A percentile compares a stretch with the other conserved stretches of the same genome.
These are phyloP conservation scores for Zosterops japonicus DNA, from an alignment of 2,113 vertebrate genomes.

Conservation along the genomic window DNA sequence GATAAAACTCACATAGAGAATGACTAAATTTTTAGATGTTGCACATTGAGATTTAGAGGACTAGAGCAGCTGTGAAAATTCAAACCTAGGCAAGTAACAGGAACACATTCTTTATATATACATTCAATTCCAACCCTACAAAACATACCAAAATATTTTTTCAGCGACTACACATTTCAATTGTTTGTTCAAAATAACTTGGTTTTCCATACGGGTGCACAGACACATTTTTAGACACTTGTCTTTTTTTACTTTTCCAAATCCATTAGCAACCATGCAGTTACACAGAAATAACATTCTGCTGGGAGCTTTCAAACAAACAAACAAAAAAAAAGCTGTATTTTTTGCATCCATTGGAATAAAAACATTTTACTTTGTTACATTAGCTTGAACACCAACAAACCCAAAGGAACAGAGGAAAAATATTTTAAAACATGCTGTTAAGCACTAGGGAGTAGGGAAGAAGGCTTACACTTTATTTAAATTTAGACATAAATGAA, in stretches of 20 bases:
- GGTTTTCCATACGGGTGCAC: background rate
- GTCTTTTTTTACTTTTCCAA: background rate
- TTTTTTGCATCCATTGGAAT: background rate
- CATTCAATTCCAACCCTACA: background rate
- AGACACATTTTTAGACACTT: constrained; percentile 5
- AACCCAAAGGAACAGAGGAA: background rate
- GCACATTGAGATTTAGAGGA: background rate
- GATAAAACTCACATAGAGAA: background rate
- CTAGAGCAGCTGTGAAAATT: background rate
- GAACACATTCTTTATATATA: background rate
- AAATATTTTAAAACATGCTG: background rate
- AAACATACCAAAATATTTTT: background rate
- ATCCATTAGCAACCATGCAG: constrained; percentile 28
- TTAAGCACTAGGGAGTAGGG: background rate
- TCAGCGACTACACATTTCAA: background rate
- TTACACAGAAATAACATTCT: constrained; percentile 19
- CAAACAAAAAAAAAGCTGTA: background rate
- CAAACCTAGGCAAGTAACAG: background rate
- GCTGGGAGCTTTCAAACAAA: background rate
- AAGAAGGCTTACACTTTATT: background rate
- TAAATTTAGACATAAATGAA: background rate
- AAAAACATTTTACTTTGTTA: constrained; percentile 27
- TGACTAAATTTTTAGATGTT: background rate
- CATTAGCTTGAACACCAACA: background rate
- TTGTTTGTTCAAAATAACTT: constrained; percentile 13